These are phyloP conservation scores for Gambelia wislizenii DNA, from an alignment of 2,797 vertebrate species.

Conservation along the genomic window DNA sequence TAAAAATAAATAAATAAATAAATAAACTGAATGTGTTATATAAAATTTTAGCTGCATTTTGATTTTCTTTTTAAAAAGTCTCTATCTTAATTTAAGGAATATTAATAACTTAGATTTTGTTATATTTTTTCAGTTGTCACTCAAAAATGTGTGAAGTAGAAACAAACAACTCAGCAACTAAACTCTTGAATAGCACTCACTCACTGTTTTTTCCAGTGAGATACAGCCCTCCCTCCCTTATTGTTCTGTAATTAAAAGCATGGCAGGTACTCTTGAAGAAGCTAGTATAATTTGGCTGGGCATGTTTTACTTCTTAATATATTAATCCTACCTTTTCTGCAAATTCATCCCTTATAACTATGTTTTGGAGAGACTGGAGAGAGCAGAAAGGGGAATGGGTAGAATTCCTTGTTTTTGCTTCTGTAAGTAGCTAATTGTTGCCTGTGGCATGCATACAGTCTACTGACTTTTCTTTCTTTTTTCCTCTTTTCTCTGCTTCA, in stretches of 20 bases:
- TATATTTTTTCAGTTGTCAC: not conserved
- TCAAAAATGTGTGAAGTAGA: not conserved
- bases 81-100: not conserved
- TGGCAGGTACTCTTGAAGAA: constrained; percentile 21
- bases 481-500: constrained; percentile 88
- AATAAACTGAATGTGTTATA: too few species aligned
- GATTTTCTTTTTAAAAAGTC: not conserved
- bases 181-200: not conserved
- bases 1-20: too few species aligned
- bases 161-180: not conserved
- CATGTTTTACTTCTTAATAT: constrained; percentile 21
- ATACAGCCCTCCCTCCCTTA: not conserved
- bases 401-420: constrained; percentile 58
- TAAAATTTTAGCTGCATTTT: not conserved
- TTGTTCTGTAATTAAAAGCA: not conserved
- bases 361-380: constrained; percentile 54
- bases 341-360: constrained; percentile 60
- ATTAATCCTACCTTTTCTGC: constrained; percentile 59
- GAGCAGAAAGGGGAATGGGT: not conserved
- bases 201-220: too few species aligned
- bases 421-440: constrained; percentile 75
- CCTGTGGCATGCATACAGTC: constrained; percentile 86
- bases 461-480: constrained; percentile 87
- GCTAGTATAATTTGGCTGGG: constrained; percentile 22
- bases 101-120: not conserved